Evolutionary conservation across 2,888 invertebrate species (phyloP).

Genomic region (Busseola fusca): DNA sequence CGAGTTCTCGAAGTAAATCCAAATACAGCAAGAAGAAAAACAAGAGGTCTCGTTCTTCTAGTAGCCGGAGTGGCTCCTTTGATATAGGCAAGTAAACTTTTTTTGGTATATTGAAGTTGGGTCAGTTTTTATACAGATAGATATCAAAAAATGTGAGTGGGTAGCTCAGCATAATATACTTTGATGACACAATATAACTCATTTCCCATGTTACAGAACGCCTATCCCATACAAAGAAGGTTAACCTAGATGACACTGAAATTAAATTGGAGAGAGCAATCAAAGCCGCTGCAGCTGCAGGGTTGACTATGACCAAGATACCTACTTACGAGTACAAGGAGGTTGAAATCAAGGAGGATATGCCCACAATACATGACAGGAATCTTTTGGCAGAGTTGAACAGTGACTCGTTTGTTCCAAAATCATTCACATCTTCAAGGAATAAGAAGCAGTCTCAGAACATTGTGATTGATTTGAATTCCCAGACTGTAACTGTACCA

Average conservation of each 20-base stretch:
- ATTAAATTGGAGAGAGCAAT: conserved; percentile 85
- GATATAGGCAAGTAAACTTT: conserved; percentile 77
- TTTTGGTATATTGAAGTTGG: neutral
- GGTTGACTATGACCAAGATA: conserved; percentile 86
- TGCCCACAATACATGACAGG: conserved; percentile 87
- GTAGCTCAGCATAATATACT: neutral
- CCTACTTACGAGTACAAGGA: conserved; percentile 87
- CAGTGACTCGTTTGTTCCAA: conserved; percentile 91
- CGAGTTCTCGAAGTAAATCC: conserved; percentile 77
- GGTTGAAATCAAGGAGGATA: conserved; percentile 84
- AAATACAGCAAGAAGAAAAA: conserved; percentile 78
- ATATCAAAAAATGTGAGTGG: neutral
- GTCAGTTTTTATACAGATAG: neutral
- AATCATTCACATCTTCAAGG: conserved; percentile 88
- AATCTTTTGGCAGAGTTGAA: conserved; percentile 92
- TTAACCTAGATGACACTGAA: conserved; percentile 82
- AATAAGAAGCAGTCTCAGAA: conserved; percentile 91
- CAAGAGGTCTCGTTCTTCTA: conserved; percentile 77
- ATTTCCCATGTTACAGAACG: conserved; percentile 68
- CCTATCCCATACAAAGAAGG: conserved; percentile 64
- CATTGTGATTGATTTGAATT: conserved; percentile 92
- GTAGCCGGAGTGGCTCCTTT: conserved; percentile 80
- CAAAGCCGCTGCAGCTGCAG: conserved; percentile 86
- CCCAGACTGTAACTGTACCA: conserved; percentile 92
- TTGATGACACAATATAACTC: neutral